Evolutionary conservation across 2,113 vertebrate genomes (phyloP).

Genomic region (Erinaceus europaeus): DNA sequence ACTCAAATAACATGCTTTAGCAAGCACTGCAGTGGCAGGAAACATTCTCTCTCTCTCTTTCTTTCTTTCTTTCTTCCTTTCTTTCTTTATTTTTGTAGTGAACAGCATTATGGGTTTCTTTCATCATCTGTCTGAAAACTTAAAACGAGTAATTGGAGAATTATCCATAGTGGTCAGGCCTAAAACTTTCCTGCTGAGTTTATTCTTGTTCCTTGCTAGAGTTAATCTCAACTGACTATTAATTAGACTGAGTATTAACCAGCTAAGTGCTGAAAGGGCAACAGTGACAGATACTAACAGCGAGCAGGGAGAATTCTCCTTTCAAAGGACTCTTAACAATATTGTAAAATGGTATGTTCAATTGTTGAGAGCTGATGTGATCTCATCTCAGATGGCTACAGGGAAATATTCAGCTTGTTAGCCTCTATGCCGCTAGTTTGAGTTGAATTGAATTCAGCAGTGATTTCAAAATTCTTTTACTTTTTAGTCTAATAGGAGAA

Average conservation of each 20-base stretch:
- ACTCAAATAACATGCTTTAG: not conserved
- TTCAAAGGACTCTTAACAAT: not conserved
- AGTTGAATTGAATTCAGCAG: slow-evolving; percentile 6
- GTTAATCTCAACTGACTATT: slow-evolving; percentile 17
- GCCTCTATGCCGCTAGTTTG: not conserved
- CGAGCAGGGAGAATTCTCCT: not conserved
- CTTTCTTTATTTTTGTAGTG: not conserved
- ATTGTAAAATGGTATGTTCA: not conserved
- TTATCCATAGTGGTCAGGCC: not conserved
- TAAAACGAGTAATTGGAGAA: slow-evolving; percentile 19
- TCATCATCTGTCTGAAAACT: not conserved
- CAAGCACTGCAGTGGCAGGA: rapidly evolving
- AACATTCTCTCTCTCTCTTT: too few species aligned
- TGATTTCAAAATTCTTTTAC: slow-evolving; percentile 10
- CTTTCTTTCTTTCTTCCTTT: too few species aligned
- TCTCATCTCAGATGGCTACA: not conserved
- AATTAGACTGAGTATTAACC: slow-evolving; percentile 34
- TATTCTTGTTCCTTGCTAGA: not conserved
- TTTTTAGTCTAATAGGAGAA: not conserved
- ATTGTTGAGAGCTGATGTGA: not conserved
- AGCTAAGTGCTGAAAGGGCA: not conserved
- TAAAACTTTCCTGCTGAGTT: slow-evolving; percentile 32
- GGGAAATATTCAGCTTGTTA: not conserved
- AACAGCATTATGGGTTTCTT: not conserved
- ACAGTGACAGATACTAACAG: not conserved